A percentile compares a stretch with the other conserved stretches of the same genome.
phyloP scores from a whole-genome alignment of 2,888 invertebrate species.

The Xylophagus ater region DNA sequence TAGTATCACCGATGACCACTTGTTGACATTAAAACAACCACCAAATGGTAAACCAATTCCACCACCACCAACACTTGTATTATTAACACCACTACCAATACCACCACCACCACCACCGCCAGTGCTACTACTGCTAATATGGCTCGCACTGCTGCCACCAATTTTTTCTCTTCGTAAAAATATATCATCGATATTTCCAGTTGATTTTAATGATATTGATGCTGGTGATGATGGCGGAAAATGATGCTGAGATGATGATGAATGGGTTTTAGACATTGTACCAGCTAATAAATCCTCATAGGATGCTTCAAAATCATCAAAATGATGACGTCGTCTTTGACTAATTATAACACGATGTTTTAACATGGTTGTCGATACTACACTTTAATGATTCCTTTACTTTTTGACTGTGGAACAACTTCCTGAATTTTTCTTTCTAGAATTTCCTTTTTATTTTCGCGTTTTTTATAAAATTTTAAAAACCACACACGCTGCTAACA shows the following conservation, averaged over 20 bases:
- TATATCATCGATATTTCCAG: neutral
- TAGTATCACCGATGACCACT: slow-evolving; percentile 8
- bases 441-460: too few species aligned
- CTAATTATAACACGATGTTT: slow-evolving; percentile 10
- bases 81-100: neutral
- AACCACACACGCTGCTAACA: too few species aligned
- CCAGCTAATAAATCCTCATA: slow-evolving; percentile 11
- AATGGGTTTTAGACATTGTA: neutral
- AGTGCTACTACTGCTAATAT: neutral
- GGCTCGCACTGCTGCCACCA: neutral
- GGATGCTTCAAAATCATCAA: slow-evolving; percentile 12
- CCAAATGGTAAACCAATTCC: neutral
- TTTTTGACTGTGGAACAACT: too few species aligned
- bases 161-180: neutral
- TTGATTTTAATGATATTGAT: neutral
- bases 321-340: slow-evolving; percentile 12
- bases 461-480: too few species aligned
- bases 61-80: neutral
- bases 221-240: neutral
- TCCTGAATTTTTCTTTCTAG: too few species aligned
- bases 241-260: neutral
- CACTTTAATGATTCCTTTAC: too few species aligned
- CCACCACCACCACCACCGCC: neutral
- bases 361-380: too few species aligned
- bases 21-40: slow-evolving; percentile 12